Percentiles rank a stretch among this genome's conserved stretches.
These are phyloP conservation scores for Enteromius paludinosus DNA, from an alignment of 2,797 vertebrate species.

Conservation along the genomic window DNA sequence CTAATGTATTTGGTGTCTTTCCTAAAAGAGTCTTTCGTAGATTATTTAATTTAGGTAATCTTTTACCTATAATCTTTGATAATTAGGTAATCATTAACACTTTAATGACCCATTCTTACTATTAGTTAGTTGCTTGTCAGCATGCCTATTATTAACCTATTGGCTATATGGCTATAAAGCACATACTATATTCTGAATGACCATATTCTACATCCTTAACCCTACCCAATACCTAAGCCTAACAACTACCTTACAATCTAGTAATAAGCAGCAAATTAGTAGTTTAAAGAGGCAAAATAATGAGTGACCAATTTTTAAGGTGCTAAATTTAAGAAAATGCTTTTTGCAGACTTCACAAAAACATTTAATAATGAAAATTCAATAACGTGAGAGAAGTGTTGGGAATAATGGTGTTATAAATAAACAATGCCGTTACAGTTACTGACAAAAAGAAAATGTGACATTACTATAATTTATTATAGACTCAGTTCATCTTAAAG, in stretches of 20 bases:
- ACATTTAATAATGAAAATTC: background rate
- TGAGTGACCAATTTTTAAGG: background rate
- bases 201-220: too few species aligned
- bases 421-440: too few species aligned
- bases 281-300: background rate
- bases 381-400: background rate
- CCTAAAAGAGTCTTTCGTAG: background rate
- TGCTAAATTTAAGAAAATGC: background rate
- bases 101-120: background rate
- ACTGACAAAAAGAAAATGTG: too few species aligned
- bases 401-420: too few species aligned
- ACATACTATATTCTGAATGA: too few species aligned
- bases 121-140: background rate
- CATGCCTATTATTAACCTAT: background rate
- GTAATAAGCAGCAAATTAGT: background rate
- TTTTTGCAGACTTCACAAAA: background rate
- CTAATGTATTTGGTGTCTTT: slow-evolving; percentile 17
- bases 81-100: too few species aligned
- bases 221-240: too few species aligned
- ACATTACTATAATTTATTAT: too few species aligned
- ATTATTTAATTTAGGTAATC: background rate
- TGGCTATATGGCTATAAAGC: too few species aligned
- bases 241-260: too few species aligned
- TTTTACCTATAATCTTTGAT: too few species aligned
- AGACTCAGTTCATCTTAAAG: too few species aligned